Evolutionary conservation across 1,140 invertebrate species (phyloP).

Genomic region (Homarus americanus): DNA sequence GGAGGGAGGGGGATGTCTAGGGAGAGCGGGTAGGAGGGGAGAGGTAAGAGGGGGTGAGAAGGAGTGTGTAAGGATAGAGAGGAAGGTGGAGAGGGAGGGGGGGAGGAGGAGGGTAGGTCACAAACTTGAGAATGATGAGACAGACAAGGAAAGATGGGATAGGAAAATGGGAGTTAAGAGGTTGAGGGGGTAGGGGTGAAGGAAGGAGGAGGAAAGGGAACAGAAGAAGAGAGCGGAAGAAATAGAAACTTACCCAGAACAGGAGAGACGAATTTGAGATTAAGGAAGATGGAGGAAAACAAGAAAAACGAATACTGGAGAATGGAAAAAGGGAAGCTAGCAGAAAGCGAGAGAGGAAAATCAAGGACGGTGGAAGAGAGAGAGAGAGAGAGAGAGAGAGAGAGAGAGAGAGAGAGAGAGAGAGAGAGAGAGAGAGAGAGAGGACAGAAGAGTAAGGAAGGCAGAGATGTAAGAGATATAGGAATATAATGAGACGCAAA

Average conservation of each 20-base stretch:
- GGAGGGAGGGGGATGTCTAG: background rate
- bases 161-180: background rate
- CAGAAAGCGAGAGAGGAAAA: background rate
- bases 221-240: background rate
- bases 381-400: background rate
- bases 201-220: background rate
- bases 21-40: background rate
- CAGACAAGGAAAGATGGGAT: background rate
- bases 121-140: too few relatives aligned
- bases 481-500: background rate
- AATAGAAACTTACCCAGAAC: too few relatives aligned
- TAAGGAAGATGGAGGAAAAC: conserved; percentile 1
- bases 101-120: background rate
- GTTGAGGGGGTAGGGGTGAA: background rate
- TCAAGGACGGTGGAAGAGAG: background rate
- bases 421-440: background rate
- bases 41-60: background rate
- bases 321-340: background rate
- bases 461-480: background rate
- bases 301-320: background rate
- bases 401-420: background rate
- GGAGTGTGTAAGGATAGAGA: background rate
- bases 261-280: too few relatives aligned
- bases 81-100: background rate
- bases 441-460: background rate